Conservation (phyloP, 2,888 invertebrate species). For the Icerya purchasi region DNA sequence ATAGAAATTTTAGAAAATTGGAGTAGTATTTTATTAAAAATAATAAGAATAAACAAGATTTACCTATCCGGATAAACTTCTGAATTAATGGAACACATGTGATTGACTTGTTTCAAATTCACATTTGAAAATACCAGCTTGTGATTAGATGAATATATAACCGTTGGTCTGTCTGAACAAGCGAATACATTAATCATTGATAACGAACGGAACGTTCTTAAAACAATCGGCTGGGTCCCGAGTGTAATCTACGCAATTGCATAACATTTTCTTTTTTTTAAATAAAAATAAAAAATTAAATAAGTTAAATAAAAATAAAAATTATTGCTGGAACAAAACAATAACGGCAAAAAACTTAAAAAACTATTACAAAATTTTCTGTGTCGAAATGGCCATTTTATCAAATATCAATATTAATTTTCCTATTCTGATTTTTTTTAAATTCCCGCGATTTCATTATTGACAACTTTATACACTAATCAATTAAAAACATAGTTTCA, state of each 20-base stretch:
- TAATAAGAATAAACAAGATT: no score
- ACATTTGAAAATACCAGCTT: constrained; percentile 97
- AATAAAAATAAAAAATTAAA: background rate
- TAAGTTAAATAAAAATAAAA: background rate
- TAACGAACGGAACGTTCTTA: constrained; percentile 69
- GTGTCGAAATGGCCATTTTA: no score
- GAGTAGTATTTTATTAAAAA: no score
- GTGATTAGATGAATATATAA: constrained; percentile 97
- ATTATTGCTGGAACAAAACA: background rate
- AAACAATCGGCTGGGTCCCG: constrained; percentile 89
- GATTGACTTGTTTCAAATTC: constrained; percentile 79
- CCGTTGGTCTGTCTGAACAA: constrained; percentile 93
- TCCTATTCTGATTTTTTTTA: no score
- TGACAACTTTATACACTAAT: no score
- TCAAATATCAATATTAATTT: no score
- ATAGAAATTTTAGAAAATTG: no score
- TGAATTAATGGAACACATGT: constrained; percentile 94
- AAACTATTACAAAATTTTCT: no score
- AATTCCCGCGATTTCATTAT: no score
- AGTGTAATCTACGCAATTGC: constrained; percentile 43
- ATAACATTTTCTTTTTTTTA: background rate
- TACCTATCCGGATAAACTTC: constrained; percentile 83
- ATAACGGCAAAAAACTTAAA: background rate
- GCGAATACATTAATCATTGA: constrained; percentile 94
- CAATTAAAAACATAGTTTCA: no score